Base-by-base conservation (phyloP, 2,888 invertebrate species). In the Megamerina dolium region DNA sequence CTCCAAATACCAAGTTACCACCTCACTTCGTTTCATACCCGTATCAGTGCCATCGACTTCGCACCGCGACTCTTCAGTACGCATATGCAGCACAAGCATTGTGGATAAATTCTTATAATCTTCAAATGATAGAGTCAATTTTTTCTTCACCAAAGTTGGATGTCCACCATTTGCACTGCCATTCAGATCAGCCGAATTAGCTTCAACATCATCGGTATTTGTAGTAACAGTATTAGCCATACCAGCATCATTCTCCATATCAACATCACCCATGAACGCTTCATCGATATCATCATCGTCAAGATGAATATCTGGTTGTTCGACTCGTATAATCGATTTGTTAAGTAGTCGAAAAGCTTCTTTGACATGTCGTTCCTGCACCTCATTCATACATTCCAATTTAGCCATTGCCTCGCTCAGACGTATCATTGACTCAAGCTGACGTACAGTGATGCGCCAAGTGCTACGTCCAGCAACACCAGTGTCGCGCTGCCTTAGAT, bases 391-490 rank as follows among this genome's bases (percentile, higher is more conserved):
- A 70, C 96, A 97, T 72, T 96, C 89, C 78, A 99, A 81, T 70
- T 94, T 85, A 39, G 99, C 96, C 80, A 95, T 85, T 19, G 88
- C 95, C 75, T 99, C 99, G 0, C 96, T 88, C 18, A 99, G 77
- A 10, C 99, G 86, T 60, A 99, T 83, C 82, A 99, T 85, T 58
- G 90, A 90, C 71, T 95, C 94, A 48, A 95, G 73, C 65, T 99
- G 99, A 1, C 99, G 78, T 16, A 97, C 97, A 0, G 99, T 99
- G 55, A 99, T 94, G 41, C 96, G 77, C 94, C 96, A 97, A 0
- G 93, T 83, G 39, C 82, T 85, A 65, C 80, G 83, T 1, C 81
- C 78, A 2, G 77, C 66, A 1, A 77, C 76, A 9, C 78, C 77
- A 3, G 83, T 82, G 68, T 96, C 97, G 2, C 92, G 76, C 60